Base-by-base conservation (phyloP, 1,140 invertebrate genomes). In the Drosophila watanabei region DNA sequence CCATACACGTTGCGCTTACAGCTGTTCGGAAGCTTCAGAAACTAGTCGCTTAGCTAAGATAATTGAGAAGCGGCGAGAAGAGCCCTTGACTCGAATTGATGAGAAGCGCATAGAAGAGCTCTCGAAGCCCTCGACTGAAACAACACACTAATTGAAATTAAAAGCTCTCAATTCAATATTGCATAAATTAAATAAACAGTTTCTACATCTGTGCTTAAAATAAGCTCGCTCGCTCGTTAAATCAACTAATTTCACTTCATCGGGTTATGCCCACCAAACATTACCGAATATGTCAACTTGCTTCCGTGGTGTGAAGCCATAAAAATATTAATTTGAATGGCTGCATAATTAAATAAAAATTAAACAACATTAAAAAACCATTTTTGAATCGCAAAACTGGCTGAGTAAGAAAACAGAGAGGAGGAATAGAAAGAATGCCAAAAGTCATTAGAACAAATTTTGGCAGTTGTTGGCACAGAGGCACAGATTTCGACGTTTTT, bases 391-490 rank as follows among this genome's bases (percentile, higher is more conserved):
- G 75, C 24, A 18, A 35, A 56, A 32, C 54, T 37, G 24, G 35
- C 35, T 54, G 41, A 57, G 59, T 56, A 43, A 57, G 20, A 35
- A 33, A n/a, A 65, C 32, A 33, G 30, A 51, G 33, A 5, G 18
- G 33, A 5, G 18, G 13, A 14, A n/a, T 9, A 28, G 56, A 76
- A 51, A 45, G 30, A 66, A 56, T 66, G 64, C 66, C 77, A 78
- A 84, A 79, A 75, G 85, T 85, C 85, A 89, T 88, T 89, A 88
- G 85, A 88, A 88, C 77, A 75, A 61, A 80, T 68, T 79, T 79
- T 75, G 85, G 76, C 59, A 75, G 83, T 89, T 87, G 84, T 89
- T 88, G 84, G 84, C 84, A 86, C 75, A 79, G 69, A 71, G 79
- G 70, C 79, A 84, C 84, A 89, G 68, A 80, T 88, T 79, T 75